phyloP scores from a whole-genome alignment of 2,797 vertebrate species.

The Hylomyscus alleni region DNA sequence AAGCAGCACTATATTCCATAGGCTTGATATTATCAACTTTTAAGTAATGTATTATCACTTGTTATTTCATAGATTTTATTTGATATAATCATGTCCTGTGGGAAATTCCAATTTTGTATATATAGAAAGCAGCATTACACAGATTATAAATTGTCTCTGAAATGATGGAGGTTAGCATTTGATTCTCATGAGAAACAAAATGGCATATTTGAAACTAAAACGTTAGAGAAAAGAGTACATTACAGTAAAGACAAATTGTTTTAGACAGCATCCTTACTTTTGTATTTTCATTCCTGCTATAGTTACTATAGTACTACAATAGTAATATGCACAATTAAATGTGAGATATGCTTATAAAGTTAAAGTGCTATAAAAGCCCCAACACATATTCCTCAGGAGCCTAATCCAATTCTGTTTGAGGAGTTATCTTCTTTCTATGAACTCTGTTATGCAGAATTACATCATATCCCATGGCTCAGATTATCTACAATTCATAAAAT shows the following conservation, averaged over 20 bases:
- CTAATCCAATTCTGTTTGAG: constrained; percentile 40
- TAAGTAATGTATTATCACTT: constrained; percentile 34
- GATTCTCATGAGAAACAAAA: constrained; percentile 38
- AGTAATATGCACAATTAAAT: constrained; percentile 39
- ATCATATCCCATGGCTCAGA: constrained; percentile 87
- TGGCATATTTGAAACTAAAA: constrained; percentile 24
- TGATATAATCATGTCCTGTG: background rate
- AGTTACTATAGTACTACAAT: constrained; percentile 7
- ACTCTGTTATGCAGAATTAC: constrained; percentile 81
- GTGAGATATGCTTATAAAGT: constrained; percentile 52
- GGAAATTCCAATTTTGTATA: constrained; percentile 33
- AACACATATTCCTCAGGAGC: constrained; percentile 47
- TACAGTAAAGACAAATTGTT: constrained; percentile 60
- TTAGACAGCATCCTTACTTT: background rate
- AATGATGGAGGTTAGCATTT: constrained; percentile 38
- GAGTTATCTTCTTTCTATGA: constrained; percentile 67
- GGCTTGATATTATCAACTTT: constrained; percentile 24
- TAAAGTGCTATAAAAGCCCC: constrained; percentile 32
- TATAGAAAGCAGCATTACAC: background rate
- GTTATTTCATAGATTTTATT: constrained; percentile 23
- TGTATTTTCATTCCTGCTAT: constrained; percentile 30
- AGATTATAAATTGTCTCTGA: constrained; percentile 36
- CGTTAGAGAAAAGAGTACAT: background rate
- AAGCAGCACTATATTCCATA: constrained; percentile 35
- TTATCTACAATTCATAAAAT: constrained; percentile 87